Conservation (phyloP, 2,113 vertebrate genomes). For the Colinus virginianus region DNA sequence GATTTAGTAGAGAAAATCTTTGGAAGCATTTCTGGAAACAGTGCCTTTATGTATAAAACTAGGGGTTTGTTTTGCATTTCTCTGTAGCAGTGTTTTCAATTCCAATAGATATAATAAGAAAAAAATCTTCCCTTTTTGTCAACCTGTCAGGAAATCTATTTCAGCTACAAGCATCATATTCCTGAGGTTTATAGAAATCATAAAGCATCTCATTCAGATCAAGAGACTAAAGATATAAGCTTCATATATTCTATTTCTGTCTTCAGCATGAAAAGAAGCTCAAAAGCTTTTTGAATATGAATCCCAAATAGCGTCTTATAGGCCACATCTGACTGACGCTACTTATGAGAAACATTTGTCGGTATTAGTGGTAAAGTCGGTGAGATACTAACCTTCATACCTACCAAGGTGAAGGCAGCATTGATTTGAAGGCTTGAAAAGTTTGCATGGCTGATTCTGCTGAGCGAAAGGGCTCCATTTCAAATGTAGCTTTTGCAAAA, state of each 20-base stretch:
- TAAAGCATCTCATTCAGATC: constrained; percentile 74
- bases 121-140: constrained; percentile 75
- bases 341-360: constrained; percentile 28
- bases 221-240: constrained; percentile 73
- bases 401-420: not conserved
- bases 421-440: not conserved
- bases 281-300: constrained; percentile 65
- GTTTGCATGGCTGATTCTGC: not conserved
- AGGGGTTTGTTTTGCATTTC: not conserved
- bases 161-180: constrained; percentile 73
- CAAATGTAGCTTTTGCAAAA: not conserved
- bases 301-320: constrained; percentile 74
- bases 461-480: not conserved
- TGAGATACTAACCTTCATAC: constrained; percentile 16
- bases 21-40: constrained; percentile 62
- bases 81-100: constrained; percentile 69
- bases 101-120: constrained; percentile 58
- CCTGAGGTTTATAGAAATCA: constrained; percentile 74
- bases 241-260: constrained; percentile 78
- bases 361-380: not conserved
- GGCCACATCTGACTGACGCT: constrained; percentile 70
- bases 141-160: constrained; percentile 78
- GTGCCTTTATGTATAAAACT: constrained; percentile 25
- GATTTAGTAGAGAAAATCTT: constrained; percentile 43
- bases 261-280: constrained; percentile 62